Conservation (phyloP, 2,888 invertebrate genomes). For the Ametastegia equiseti region DNA sequence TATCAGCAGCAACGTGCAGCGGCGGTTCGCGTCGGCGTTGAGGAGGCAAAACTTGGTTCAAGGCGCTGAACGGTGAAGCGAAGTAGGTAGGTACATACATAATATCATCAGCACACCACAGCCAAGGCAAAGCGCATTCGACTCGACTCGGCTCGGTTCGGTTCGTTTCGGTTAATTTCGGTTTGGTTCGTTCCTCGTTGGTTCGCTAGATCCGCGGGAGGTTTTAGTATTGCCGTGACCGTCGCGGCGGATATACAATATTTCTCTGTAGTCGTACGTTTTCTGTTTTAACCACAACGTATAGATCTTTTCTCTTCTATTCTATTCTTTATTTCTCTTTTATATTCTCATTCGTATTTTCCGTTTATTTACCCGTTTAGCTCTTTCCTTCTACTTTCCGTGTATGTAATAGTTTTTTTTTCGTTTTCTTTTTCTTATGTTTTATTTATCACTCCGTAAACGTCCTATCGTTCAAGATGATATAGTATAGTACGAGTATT, state of each 20-base stretch:
- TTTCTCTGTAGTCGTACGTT: background rate
- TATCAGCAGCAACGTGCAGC: too few relatives aligned
- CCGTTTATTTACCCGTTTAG: too few relatives aligned
- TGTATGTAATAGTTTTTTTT: too few relatives aligned
- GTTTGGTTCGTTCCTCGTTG: background rate
- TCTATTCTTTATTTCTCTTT: background rate
- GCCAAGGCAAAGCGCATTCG: background rate
- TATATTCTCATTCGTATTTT: background rate
- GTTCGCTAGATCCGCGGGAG: background rate
- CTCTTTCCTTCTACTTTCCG: too few relatives aligned
- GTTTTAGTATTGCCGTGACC: slow-evolving; percentile 41
- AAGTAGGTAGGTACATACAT: background rate
- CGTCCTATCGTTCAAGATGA: too few relatives aligned
- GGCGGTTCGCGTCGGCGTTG: too few relatives aligned
- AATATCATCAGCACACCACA: background rate
- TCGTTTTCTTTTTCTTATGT: too few relatives aligned
- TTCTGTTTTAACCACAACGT: background rate
- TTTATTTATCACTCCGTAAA: too few relatives aligned
- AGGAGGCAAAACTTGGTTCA: too few relatives aligned
- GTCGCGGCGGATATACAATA: slow-evolving; percentile 40
- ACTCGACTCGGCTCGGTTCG: background rate
- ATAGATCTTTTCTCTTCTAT: background rate
- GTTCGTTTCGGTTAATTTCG: background rate
- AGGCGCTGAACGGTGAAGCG: background rate
- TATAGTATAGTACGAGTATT: too few relatives aligned